A percentile compares a stretch with the other conserved stretches of the same genome.
These are phyloP conservation scores for Botrylloides violaceus DNA, from an alignment of 23 tunicate species.

Conservation along the genomic window DNA sequence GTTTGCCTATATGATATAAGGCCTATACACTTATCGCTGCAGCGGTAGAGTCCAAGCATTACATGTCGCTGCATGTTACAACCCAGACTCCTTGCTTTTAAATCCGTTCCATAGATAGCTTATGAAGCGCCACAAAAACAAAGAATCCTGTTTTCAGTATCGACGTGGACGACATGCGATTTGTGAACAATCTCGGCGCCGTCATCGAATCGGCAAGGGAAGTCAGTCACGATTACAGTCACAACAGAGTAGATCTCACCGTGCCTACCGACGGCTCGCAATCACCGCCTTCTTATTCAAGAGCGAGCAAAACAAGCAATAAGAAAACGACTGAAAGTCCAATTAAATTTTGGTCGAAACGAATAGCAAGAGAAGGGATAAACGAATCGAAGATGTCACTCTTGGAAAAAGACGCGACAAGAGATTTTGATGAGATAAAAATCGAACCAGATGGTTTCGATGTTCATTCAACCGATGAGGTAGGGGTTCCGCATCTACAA, in stretches of 20 bases:
- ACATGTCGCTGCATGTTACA: too few relatives aligned
- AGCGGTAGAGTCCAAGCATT: too few relatives aligned
- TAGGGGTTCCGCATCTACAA: neutral
- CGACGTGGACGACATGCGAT: slow-evolving; percentile 1
- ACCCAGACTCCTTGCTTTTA: too few relatives aligned
- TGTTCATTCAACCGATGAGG: neutral
- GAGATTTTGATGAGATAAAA: neutral
- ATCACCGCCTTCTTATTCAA: neutral
- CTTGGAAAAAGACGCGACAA: neutral
- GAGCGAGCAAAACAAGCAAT: neutral
- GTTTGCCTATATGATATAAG: neutral
- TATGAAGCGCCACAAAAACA: neutral
- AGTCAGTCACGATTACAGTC: neutral
- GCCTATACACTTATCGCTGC: too few relatives aligned
- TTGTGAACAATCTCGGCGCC: neutral
- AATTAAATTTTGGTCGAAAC: neutral
- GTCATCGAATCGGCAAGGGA: neutral
- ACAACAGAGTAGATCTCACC: neutral
- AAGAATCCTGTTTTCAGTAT: neutral
- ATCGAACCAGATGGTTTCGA: neutral
- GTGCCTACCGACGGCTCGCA: neutral
- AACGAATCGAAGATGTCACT: slow-evolving; percentile 3
- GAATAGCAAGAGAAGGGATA: neutral
- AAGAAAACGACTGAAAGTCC: neutral
- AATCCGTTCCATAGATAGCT: neutral